Conservation (phyloP, 2,888 invertebrate genomes). For the Conchocele bisecta region DNA sequence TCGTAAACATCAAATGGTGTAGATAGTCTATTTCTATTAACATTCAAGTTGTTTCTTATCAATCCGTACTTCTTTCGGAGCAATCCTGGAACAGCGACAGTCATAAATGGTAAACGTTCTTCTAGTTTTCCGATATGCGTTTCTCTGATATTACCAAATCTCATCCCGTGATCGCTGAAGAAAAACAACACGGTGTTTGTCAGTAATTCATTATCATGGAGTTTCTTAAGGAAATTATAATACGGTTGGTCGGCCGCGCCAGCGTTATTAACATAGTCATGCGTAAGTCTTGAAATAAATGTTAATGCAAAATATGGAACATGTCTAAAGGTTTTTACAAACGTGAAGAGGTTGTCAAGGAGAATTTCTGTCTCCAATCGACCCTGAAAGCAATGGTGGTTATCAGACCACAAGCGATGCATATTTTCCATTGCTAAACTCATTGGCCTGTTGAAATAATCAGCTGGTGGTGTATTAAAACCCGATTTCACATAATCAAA, state of each 20-base stretch:
- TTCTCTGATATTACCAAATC: conserved; percentile 92
- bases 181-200: conserved; percentile 72
- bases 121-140: conserved; percentile 91
- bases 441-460: conserved; percentile 92
- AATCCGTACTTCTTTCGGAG: conserved; percentile 86
- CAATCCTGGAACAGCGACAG: conserved; percentile 89
- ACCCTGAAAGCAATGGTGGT: conserved; percentile 87
- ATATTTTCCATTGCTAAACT: conserved; percentile 85
- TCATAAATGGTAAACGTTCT: conserved; percentile 92
- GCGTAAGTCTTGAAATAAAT: conserved; percentile 92
- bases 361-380: conserved; percentile 87
- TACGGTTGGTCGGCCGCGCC: conserved; percentile 88
- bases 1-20: conserved; percentile 93
- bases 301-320: conserved; percentile 91
- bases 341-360: conserved; percentile 85
- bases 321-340: conserved; percentile 85
- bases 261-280: conserved; percentile 92
- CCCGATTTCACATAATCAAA: conserved; percentile 91
- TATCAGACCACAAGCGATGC: conserved; percentile 69
- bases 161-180: conserved; percentile 94
- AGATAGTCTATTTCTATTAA: conserved; percentile 87
- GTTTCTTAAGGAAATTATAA: conserved; percentile 85
- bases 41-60: conserved; percentile 87
- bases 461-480: conserved; percentile 91
- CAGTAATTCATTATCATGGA: conserved; percentile 74